A percentile compares a stretch with the other conserved stretches of the same genome.
These are phyloP conservation scores for Nephrocerus scutellatus DNA, from an alignment of 2,888 invertebrate species.

Conservation along the genomic window DNA sequence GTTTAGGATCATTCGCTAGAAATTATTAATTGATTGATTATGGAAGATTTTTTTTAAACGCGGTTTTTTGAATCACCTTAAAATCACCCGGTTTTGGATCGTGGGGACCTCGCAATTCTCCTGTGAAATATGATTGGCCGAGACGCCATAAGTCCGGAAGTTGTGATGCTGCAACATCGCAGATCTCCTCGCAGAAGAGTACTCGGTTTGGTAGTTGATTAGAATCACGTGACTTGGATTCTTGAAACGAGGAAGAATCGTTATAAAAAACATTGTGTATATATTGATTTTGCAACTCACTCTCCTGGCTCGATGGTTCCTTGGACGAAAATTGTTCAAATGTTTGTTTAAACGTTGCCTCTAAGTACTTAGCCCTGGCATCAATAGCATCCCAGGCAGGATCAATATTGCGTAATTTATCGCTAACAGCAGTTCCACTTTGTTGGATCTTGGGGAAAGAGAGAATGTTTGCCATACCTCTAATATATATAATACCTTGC, in stretches of 20 bases:
- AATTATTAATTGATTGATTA: slow-evolving; percentile 16
- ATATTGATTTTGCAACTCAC: slow-evolving; percentile 18
- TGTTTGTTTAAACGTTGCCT: slow-evolving; percentile 41
- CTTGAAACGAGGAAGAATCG: slow-evolving; percentile 18
- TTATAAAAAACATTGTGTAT: neutral
- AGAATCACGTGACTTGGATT: slow-evolving; percentile 39
- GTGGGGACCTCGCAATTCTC: slow-evolving; percentile 70
- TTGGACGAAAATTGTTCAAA: slow-evolving; percentile 43
- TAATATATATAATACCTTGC: neutral
- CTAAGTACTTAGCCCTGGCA: slow-evolving; percentile 73
- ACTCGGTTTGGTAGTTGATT: slow-evolving; percentile 57
- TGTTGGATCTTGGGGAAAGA: slow-evolving; percentile 38
- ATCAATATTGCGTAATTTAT: slow-evolving; percentile 58
- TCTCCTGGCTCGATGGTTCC: slow-evolving; percentile 37
- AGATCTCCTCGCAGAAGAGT: slow-evolving; percentile 71
- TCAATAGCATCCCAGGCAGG: slow-evolving; percentile 95
- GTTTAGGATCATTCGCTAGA: slow-evolving; percentile 69
- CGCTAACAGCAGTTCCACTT: slow-evolving; percentile 34
- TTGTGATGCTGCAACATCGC: slow-evolving; percentile 65
- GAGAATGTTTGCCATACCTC: too few species aligned
- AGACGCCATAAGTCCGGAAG: slow-evolving; percentile 93
- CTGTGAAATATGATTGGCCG: slow-evolving; percentile 88
- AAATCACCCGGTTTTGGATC: slow-evolving; percentile 70
- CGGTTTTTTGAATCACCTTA: slow-evolving; percentile 55
- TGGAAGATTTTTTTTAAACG: neutral